Conservation (phyloP, 2,888 invertebrate genomes). For the Rhagophthalmus giganteus region DNA sequence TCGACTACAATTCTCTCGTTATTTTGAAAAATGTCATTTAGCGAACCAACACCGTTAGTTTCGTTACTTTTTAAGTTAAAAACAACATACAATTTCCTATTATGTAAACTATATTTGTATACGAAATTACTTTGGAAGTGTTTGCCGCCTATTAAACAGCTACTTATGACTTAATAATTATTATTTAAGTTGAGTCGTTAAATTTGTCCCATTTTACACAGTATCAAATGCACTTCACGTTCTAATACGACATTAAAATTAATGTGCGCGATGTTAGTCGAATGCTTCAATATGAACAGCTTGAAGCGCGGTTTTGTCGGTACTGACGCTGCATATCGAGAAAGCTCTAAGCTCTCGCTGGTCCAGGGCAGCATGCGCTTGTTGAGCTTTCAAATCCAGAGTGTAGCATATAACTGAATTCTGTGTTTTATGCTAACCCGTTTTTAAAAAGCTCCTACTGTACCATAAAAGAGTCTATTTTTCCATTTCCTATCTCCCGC, state of each 20-base stretch:
- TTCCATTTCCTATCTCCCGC: conserved; percentile 9
- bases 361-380: conserved; percentile 33
- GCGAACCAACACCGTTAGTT: no score
- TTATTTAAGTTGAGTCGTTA: not conserved
- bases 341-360: conserved; percentile 32
- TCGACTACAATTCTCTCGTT: no score
- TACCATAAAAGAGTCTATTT: conserved; percentile 16
- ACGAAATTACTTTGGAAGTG: no score
- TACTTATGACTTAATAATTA: no score
- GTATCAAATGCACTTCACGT: conserved; percentile 10
- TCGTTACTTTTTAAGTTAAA: no score
- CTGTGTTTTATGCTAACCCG: conserved; percentile 28
- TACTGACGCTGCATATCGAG: conserved; percentile 38
- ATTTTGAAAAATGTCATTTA: no score
- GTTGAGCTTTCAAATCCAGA: conserved; percentile 30
- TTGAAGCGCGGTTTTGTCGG: conserved; percentile 39
- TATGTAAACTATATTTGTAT: no score
- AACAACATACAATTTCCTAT: no score
- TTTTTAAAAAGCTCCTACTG: conserved; percentile 25
- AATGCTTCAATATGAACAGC: conserved; percentile 30
- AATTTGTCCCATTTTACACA: conserved; percentile 3
- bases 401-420: conserved; percentile 27
- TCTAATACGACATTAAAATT: conserved; percentile 18
- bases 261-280: conserved; percentile 18
- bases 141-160: no score